Evolutionary conservation across 2,113 vertebrate species (phyloP).

Genomic region (Thymallus thymallus): DNA sequence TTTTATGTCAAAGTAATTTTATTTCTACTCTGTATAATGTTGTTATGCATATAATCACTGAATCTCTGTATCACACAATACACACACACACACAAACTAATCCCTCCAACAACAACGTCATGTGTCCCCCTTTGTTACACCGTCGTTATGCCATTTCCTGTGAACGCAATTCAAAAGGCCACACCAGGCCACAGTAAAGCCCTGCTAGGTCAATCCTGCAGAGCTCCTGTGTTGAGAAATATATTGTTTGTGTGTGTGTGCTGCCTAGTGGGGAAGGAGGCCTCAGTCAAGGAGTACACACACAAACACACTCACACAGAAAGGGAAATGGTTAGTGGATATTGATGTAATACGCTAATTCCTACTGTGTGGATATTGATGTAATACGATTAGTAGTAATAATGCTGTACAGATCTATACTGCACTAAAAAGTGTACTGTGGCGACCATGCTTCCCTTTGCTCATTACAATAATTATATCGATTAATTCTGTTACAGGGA

Average conservation of each 20-base stretch:
- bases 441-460: no score
- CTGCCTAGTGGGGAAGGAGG: no score
- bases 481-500: no score
- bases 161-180: constrained; percentile 42
- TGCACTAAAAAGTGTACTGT: no score
- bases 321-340: constrained; percentile 10
- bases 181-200: constrained; percentile 44
- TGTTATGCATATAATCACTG: not conserved
- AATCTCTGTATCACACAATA: not conserved
- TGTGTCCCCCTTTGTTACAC: constrained; percentile 30
- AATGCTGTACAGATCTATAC: not conserved
- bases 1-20: no score
- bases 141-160: constrained; percentile 32
- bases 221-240: constrained; percentile 55
- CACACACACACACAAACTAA: not conserved
- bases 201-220: constrained; percentile 50
- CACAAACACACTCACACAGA: constrained; percentile 15
- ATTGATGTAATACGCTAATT: constrained; percentile 28
- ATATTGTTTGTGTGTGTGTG: constrained; percentile 1
- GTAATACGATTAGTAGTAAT: constrained; percentile 37
- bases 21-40: no score
- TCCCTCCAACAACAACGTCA: constrained; percentile 29
- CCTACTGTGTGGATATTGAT: constrained; percentile 18
- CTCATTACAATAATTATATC: no score
- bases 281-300: constrained; percentile 21